Percentiles rank a stretch among this genome's conserved stretches.
Evolutionary conservation across 2,113 vertebrate species (phyloP).

Genomic region (Phaetusa simplex): DNA sequence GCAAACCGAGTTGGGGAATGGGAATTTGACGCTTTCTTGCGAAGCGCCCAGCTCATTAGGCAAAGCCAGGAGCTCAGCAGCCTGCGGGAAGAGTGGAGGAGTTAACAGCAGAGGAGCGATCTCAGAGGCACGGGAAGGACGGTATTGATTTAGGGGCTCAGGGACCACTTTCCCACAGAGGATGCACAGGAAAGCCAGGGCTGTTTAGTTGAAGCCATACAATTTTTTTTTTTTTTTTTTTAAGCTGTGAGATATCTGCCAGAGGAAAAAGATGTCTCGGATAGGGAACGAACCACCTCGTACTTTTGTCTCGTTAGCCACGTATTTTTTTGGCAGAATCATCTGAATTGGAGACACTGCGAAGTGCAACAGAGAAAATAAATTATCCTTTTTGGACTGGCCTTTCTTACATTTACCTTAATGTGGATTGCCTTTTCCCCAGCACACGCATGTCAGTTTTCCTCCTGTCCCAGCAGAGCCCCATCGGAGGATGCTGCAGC

Average conservation of each 20-base stretch:
- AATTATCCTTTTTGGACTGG: neutral
- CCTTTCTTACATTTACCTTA: neutral
- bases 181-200: neutral
- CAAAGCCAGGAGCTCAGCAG: neutral
- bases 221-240: neutral
- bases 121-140: slow-evolving; percentile 16
- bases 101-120: neutral
- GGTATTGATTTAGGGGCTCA: slow-evolving; percentile 20
- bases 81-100: neutral
- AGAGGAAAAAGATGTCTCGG: neutral
- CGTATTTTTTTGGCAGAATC: neutral
- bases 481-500: neutral
- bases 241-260: neutral
- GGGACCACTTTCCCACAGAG: neutral
- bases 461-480: neutral
- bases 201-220: neutral
- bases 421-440: neutral
- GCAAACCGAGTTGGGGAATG: neutral
- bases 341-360: neutral
- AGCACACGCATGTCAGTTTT: neutral
- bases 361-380: neutral
- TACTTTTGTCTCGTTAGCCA: neutral
- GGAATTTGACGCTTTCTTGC: neutral
- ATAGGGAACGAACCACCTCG: neutral
- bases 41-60: neutral